Conservation (phyloP, 2,113 vertebrate species). For the Petroica traversi region DNA sequence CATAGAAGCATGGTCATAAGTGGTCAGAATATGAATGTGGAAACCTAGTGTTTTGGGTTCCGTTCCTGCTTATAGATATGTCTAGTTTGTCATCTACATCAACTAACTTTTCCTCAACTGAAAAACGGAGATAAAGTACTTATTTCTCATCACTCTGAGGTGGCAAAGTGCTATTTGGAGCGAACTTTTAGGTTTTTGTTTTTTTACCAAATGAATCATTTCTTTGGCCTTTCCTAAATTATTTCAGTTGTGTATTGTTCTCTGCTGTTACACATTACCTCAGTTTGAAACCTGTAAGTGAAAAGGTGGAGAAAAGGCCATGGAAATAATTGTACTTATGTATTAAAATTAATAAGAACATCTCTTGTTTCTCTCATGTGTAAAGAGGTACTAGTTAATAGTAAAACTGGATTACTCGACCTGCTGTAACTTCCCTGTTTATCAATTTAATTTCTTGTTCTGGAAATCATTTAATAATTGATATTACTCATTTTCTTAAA, state of each 20-base stretch:
- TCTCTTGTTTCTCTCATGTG: rapidly evolving
- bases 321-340: rapidly evolving
- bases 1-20: not conserved
- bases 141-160: not conserved
- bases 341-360: not conserved
- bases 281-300: not conserved
- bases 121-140: not conserved
- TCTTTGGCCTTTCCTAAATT: not conserved
- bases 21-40: not conserved
- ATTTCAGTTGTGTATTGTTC: not conserved
- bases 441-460: not conserved
- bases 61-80: not conserved
- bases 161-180: not conserved
- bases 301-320: not conserved
- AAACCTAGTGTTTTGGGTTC: not conserved
- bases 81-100: too few species aligned
- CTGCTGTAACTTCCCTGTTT: not conserved
- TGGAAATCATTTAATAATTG: not conserved
- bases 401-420: not conserved
- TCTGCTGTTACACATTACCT: not conserved
- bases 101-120: not conserved
- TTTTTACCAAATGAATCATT: not conserved
- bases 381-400: not conserved
- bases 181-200: not conserved
- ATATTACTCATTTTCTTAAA: not conserved